phyloP scores from a whole-genome alignment of 2,888 invertebrate species.

The Cenopis cana region DNA sequence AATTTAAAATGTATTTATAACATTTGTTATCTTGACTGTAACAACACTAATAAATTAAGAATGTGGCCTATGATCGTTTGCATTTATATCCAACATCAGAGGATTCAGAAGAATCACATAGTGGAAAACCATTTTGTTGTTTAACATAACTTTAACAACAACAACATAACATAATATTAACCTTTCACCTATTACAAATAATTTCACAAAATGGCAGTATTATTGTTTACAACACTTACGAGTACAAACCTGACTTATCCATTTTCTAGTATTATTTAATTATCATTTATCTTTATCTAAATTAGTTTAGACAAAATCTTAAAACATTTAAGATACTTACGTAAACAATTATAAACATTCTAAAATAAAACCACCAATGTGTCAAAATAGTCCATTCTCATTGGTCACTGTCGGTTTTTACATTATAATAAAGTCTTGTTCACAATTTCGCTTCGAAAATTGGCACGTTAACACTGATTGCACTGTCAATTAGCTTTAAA shows the following conservation, averaged over 20 bases:
- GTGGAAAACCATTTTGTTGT: not conserved
- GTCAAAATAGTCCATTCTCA: slow-evolving; percentile 5
- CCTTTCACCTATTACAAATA: not conserved
- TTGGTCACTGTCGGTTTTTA: slow-evolving; percentile 25
- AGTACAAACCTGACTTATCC: slow-evolving; percentile 23
- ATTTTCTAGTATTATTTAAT: not conserved
- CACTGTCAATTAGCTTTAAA: not conserved
- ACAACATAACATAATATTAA: not conserved
- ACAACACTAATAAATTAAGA: not conserved
- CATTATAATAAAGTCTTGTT: slow-evolving; percentile 14
- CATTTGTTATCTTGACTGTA: not conserved
- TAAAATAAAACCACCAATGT: slow-evolving; percentile 21
- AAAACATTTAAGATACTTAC: not conserved
- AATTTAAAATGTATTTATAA: no score
- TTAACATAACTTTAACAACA: no score
- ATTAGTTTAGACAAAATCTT: slow-evolving; percentile 11
- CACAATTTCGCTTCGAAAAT: slow-evolving; percentile 12
- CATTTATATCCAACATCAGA: not conserved
- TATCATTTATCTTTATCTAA: slow-evolving; percentile 8
- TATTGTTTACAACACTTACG: slow-evolving; percentile 34
- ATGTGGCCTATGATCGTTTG: not conserved
- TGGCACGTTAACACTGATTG: slow-evolving; percentile 32
- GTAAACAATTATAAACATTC: slow-evolving; percentile 29
- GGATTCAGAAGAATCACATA: not conserved
- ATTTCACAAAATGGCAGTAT: slow-evolving; percentile 38